phyloP scores from a whole-genome alignment of 35 echinoderm and acorn worm genomes.

The Lytechinus pictus region DNA sequence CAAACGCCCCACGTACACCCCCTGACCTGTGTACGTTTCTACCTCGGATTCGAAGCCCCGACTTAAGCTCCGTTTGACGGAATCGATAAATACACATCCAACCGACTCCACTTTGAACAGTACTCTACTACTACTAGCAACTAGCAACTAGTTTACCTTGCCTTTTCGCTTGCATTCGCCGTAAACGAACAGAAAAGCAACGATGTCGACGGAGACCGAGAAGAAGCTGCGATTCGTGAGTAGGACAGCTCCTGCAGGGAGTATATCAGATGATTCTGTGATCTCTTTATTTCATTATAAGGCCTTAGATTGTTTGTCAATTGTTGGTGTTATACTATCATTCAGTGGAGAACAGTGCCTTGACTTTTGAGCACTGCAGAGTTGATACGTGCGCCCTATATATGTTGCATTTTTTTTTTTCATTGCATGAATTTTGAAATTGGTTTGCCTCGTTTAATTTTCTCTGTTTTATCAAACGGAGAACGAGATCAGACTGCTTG shows the following conservation, averaged over 20 bases:
- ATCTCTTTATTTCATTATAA: not conserved
- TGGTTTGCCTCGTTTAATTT: too few relatives aligned
- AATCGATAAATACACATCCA: not conserved
- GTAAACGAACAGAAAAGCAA: not conserved
- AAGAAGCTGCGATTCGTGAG: slow-evolving; percentile 36
- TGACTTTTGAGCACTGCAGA: not conserved
- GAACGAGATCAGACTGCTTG: too few relatives aligned
- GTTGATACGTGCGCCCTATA: not conserved
- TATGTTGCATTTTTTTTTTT: not conserved
- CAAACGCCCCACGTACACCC: not conserved
- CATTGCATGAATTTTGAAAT: too few relatives aligned
- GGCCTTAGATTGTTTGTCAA: not conserved
- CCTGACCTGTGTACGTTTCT: not conserved
- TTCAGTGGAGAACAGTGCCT: not conserved
- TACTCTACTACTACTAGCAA: not conserved
- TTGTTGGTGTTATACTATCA: not conserved
- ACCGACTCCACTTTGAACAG: not conserved
- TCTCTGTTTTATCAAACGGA: too few relatives aligned
- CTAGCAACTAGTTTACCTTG: too few relatives aligned
- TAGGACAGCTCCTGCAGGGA: not conserved
- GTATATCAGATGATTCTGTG: not conserved
- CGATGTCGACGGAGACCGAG: slow-evolving; percentile 8
- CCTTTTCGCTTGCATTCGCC: not conserved
- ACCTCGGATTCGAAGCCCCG: not conserved
- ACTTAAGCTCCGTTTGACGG: not conserved